Conservation (phyloP, 2,113 vertebrate species). For the Heliornis fulica region DNA sequence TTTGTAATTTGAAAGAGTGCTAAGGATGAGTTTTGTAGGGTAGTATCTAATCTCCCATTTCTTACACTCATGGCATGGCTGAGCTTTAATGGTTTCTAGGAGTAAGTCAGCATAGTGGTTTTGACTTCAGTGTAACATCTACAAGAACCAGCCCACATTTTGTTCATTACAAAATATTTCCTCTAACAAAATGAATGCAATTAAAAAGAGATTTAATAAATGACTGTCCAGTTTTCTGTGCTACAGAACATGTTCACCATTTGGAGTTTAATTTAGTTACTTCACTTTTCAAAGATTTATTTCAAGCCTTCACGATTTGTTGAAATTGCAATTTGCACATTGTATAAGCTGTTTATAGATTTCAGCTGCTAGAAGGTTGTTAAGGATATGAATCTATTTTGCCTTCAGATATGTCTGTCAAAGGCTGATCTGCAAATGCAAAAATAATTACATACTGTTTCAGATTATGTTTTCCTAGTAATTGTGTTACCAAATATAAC, state of each 20-base stretch:
- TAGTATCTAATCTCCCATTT: not conserved
- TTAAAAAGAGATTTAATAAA: not conserved
- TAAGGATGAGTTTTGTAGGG: not conserved
- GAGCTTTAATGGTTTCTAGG: not conserved
- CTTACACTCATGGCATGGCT: not conserved
- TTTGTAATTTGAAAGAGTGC: not conserved
- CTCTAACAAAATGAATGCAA: not conserved
- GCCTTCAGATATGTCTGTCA: conserved; percentile 41
- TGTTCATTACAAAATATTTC: not conserved
- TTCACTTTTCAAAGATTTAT: not conserved
- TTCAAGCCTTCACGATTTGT: not conserved
- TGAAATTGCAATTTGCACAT: conserved; percentile 25
- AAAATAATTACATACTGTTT: conserved; percentile 22
- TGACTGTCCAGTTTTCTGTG: not conserved
- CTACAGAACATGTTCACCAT: not conserved
- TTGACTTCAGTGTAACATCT: not conserved
- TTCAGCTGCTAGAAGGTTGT: not conserved
- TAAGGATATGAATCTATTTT: conserved; percentile 20
- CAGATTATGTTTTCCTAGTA: conserved; percentile 8
- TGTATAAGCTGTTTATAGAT: conserved; percentile 17
- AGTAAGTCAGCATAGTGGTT: not conserved
- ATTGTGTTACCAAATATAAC: not conserved
- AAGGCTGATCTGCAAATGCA: conserved; percentile 17
- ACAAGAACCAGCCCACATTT: not conserved
- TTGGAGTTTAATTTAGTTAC: not conserved